These are phyloP conservation scores for Bombylius major DNA, from an alignment of 2,888 invertebrate genomes.

Conservation along the genomic window DNA sequence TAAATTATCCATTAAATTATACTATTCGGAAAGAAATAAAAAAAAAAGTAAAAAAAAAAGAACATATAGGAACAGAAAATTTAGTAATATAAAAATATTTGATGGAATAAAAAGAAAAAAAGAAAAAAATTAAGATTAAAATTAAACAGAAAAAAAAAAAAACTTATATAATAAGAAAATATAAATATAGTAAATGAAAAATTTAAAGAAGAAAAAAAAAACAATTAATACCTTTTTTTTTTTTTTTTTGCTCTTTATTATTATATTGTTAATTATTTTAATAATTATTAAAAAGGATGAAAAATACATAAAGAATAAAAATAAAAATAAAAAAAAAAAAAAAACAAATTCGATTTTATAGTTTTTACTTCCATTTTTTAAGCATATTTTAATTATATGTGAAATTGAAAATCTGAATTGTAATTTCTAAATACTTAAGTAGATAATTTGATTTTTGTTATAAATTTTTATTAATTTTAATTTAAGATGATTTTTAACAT, in stretches of 20 bases:
- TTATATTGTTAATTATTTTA: conserved; percentile 7
- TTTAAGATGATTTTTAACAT: too few relatives aligned
- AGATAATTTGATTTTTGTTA: too few relatives aligned
- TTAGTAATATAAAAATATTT: conserved; percentile 1
- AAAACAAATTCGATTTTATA: too few relatives aligned
- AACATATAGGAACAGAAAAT: too few relatives aligned
- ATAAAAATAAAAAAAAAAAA: neutral
- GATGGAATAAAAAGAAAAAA: conserved; percentile 4
- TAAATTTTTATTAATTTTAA: too few relatives aligned
- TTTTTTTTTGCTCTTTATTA: conserved; percentile 2
- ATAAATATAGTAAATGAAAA: neutral
- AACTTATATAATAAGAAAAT: conserved; percentile 12
- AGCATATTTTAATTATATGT: too few relatives aligned
- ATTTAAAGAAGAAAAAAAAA: neutral
- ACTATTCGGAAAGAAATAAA: too few relatives aligned
- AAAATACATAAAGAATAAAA: neutral
- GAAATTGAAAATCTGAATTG: too few relatives aligned
- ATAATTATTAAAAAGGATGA: conserved; percentile 7
- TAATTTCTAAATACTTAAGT: too few relatives aligned
- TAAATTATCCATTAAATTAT: too few relatives aligned
- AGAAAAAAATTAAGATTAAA: conserved; percentile 11
- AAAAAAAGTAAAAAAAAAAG: too few relatives aligned
- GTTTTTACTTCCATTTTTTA: too few relatives aligned
- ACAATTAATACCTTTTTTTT: neutral
- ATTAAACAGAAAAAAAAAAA: conserved; percentile 13